These are phyloP conservation scores for Acyrthosiphon pisum DNA, from an alignment of 1,140 invertebrate genomes.

Conservation along the genomic window DNA sequence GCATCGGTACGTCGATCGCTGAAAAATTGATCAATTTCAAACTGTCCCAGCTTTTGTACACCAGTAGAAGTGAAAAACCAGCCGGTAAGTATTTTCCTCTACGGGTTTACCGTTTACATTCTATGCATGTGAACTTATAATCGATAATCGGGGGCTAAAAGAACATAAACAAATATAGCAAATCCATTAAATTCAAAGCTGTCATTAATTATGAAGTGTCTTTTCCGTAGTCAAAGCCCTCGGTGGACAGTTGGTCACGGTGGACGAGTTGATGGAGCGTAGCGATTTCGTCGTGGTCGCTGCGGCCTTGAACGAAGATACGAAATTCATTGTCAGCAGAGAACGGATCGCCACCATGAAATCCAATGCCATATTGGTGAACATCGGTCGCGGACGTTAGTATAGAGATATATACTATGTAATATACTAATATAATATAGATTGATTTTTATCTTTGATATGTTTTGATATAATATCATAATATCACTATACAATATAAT, in stretches of 20 bases:
- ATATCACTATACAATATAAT: no score
- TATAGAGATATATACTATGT: neutral
- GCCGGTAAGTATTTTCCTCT: constrained; percentile 61
- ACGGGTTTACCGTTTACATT: neutral
- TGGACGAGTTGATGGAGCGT: constrained; percentile 68
- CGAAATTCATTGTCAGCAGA: constrained; percentile 77
- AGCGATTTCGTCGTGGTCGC: constrained; percentile 85
- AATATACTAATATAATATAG: neutral
- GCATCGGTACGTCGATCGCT: constrained; percentile 81
- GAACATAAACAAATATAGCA: neutral
- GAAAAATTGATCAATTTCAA: constrained; percentile 77
- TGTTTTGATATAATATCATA: neutral
- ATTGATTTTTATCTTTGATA: neutral
- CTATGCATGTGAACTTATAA: neutral
- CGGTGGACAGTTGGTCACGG: constrained; percentile 31
- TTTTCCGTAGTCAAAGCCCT: constrained; percentile 11
- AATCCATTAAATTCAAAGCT: neutral
- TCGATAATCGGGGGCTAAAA: neutral
- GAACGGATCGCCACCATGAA: constrained; percentile 84
- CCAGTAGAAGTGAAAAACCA: constrained; percentile 70
- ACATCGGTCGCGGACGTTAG: constrained; percentile 77
- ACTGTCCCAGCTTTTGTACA: constrained; percentile 76
- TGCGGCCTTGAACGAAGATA: constrained; percentile 76
- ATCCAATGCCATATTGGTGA: constrained; percentile 80
- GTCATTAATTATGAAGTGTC: neutral